Base-by-base conservation (phyloP, 2,888 invertebrate genomes). In the Andrena trimmerana region DNA sequence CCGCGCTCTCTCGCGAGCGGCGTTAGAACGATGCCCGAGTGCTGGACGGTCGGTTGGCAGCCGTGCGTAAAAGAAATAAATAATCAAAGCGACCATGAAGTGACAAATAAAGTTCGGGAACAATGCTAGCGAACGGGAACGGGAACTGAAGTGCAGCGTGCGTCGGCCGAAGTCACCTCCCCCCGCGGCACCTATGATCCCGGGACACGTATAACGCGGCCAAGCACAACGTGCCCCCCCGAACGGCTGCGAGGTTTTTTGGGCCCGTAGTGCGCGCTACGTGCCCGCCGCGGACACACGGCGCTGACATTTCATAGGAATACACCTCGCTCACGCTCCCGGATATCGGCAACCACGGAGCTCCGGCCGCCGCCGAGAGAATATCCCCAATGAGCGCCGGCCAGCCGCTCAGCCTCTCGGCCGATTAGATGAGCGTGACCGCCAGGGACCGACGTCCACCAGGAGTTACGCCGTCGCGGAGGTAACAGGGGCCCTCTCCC, bases 1-100 rank as follows among this genome's bases (percentile, higher is more conserved):
- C 29, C 57, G 27, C 57, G 10, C 57, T 57, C 42, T 33, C 48
- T 48, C 62, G 75, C 67, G 69, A 8, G 86, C 87, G 88, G 24
- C 87, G 87, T 88, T 90, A 86, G 88, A 89, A 89, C 89, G 84
- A 85, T 87, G 88, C 86, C 88, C 81, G 89, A 90, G 89, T 91
- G 42, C 89, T 90, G 89, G 86, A 88, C 87, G 87, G 86, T 89
- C 91, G 90, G 93, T 93, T 93, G 93, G 93, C 90, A 93, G 89
- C 91, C 91, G 90, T 93, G 92, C 90, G 91, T 92, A 93, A 93
- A 93, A 93, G 93, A 93, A 93, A 93, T 93, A 93, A 93, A 93
- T 93, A 93, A 93, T 93, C 93, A 93, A 92, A 93, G 93, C 93
- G 93, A 93, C 93, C 93, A 93, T 93, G 93, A 93, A 93, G 93